Evolutionary conservation across 2,888 invertebrate genomes (phyloP), one percentile per base, ranked within the genome.

Genomic region (Oeneis ivallda): DNA sequence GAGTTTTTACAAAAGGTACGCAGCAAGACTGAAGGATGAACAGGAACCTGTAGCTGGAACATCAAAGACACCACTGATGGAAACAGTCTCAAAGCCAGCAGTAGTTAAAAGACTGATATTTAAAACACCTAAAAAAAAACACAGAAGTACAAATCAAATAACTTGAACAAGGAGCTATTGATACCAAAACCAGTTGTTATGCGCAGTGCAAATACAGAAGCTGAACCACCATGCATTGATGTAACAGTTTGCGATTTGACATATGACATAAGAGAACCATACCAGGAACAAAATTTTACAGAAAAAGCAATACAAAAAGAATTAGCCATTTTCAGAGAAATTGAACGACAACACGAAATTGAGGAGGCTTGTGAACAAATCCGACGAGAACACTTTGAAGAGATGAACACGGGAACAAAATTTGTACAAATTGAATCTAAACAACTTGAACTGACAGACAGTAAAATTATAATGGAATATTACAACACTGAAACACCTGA

Each of bases 241-340:
- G n/a, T 45, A 45, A 45, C 45, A 45, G 45, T 45, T 45, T 45
- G 45, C 45, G 45, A 45, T 45, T n/a, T 45, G 45, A 45, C 45
- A 45, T 6, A 45, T 45, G 45, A 15, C 45, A 45, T 45, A 45
- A 15, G 45, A 45, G 45, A 45, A 45, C 45, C 45, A 45, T 45
- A 45, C 45, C 45, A 45, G 45, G 45, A 45, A 45, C 45, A 45
- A 45, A 45, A n/a, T 45, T 15, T 45, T 15, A 45, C 45, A 15
- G 45, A 45, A 45, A 45, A 45, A 45, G 41, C 41, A 41, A 41
- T 41, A 41, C 41, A 41, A 41, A 41, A 41, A 41, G 41, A 41
- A 41, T 41, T 41, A 41, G 41, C 10, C 41, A 41, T 41, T 41
- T 41, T 41, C 41, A 41, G 41, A 41, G 13, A 41, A 41, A 41